Conservation (phyloP, 2,113 vertebrate genomes). For the Podocnemis expansa region DNA sequence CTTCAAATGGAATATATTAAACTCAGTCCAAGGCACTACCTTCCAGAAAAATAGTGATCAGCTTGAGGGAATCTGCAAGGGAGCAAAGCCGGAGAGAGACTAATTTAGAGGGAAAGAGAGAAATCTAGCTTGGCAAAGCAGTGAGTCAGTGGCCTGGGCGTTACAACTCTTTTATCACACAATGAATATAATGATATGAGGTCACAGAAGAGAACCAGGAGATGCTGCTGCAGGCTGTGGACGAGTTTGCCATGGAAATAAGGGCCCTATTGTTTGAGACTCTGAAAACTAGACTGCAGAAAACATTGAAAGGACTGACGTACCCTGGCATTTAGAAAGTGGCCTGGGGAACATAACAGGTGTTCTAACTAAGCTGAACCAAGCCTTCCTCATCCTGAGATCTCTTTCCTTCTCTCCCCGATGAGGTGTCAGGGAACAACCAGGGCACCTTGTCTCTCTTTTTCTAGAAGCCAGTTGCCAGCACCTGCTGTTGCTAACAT, state of each 20-base stretch:
- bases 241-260: not conserved
- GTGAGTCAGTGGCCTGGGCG: not conserved
- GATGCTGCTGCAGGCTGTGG: not conserved
- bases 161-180: not conserved
- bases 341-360: not conserved
- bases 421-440: not conserved
- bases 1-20: not conserved
- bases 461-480: conserved; percentile 37
- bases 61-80: not conserved
- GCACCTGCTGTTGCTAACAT: conserved; percentile 37
- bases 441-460: not conserved
- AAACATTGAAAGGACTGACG: not conserved
- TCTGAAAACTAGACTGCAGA: not conserved
- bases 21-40: not conserved
- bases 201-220: not conserved
- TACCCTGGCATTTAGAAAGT: not conserved
- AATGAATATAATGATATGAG: not conserved
- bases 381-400: not conserved
- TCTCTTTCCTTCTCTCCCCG: conserved; percentile 14
- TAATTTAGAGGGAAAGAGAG: not conserved
- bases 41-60: not conserved
- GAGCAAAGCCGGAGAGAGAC: not conserved
- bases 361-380: not conserved
- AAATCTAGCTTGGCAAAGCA: not conserved
- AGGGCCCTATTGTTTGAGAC: not conserved